phyloP scores from a whole-genome alignment of 2,888 invertebrate species.

The Pterostichus niger region DNA sequence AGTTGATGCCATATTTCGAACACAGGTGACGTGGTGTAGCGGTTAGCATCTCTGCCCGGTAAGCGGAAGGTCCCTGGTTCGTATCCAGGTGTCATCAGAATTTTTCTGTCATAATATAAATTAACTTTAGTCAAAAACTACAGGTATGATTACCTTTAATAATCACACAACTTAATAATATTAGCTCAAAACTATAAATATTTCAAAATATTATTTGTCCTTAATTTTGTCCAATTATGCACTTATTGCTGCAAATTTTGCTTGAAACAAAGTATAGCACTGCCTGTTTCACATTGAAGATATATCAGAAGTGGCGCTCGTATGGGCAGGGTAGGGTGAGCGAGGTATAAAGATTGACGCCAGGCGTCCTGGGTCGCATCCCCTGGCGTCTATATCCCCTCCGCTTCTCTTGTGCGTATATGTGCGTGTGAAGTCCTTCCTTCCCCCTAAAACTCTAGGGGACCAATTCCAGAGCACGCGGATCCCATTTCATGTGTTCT shows the following conservation, averaged over 20 bases:
- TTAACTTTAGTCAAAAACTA: no score
- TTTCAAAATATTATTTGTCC: no score
- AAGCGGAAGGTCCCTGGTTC: no score
- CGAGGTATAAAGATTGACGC: constrained; percentile 13
- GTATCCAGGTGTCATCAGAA: no score
- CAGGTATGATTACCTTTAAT: no score
- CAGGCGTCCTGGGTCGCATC: background rate
- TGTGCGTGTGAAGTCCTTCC: background rate
- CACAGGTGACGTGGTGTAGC: no score
- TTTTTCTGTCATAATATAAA: no score
- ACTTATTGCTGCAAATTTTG: background rate
- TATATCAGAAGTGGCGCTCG: background rate
- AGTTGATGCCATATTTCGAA: no score
- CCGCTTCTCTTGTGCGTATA: background rate
- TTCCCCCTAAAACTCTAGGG: background rate
- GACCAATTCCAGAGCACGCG: constrained; percentile 11
- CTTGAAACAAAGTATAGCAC: background rate
- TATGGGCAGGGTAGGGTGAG: background rate
- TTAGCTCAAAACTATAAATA: no score
- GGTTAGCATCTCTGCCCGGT: no score
- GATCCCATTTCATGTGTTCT: constrained; percentile 34
- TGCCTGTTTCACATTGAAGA: background rate
- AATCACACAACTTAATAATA: no score
- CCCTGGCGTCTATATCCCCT: constrained; percentile 9
- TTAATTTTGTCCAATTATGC: no score